Base-by-base conservation (phyloP, 2,797 vertebrate species). In the Podargus strigoides region DNA sequence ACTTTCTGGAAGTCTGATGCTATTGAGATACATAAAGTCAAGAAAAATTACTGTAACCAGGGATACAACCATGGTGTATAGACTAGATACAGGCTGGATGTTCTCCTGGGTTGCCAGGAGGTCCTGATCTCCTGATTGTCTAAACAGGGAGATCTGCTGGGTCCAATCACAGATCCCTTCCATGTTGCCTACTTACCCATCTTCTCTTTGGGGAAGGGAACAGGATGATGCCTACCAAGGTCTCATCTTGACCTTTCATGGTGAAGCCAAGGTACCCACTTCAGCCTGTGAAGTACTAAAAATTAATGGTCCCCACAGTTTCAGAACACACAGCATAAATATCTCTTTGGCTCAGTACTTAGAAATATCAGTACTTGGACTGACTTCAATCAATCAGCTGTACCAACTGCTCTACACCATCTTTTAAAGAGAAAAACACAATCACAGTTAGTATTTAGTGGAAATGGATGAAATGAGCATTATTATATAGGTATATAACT, bases 371-470 rank as follows among this genome's bases (percentile, higher is more conserved):
- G 84, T 58, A 19, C 44, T 93, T 96, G 93, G 92, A 82, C 82
- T 56, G 46, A 32, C 84, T 90, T 94, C 75, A 89, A 53, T 76
- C 92, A 87, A n/a, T 94, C 92, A 94, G 92, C 90, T 93, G 92
- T 70, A 94, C 92, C 92, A 92, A 89, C 92, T 83, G 86, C 92
- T 94, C 87, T 52, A 9, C 49, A 36, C 47, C 16, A 6, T 10
- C 85, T 89, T 91, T 67, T 34, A 27, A 63, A 60, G 39, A 90
- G 50, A 41, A 83, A 53, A 91, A 83, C 5, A 63, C 92, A 92
- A 75, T 93, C 93, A 75, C 73, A 56, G 41, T 37, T 9, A 9
- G 69, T 32, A 23, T 50, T 93, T 92, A 90, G 88, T 14, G 7
- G 85, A 68, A 87, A 59, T 47, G 58, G 84, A 73, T 36, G 66